A percentile compares a stretch with the other conserved stretches of the same genome.
Conservation (phyloP, 2,888 invertebrate species). For the Cylindroiulus punctatus region DNA sequence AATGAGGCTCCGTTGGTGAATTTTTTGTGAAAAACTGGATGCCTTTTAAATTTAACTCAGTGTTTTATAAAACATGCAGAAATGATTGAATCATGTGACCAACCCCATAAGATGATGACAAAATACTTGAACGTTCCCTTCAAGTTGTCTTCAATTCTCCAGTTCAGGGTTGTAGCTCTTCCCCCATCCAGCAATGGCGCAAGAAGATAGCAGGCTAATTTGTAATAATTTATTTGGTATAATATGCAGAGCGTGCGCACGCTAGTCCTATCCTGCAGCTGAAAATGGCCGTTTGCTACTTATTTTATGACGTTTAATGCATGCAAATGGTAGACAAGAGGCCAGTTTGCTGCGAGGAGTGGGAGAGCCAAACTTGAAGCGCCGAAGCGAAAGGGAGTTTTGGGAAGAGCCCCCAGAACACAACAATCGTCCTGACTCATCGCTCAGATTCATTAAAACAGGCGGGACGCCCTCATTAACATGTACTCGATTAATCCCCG, state of each 20-base stretch:
- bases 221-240: background rate
- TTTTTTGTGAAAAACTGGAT: too few relatives aligned
- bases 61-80: too few relatives aligned
- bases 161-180: background rate
- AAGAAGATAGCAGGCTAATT: slow-evolving; percentile 3
- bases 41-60: too few relatives aligned
- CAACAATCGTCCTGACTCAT: slow-evolving; percentile 35
- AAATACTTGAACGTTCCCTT: too few relatives aligned
- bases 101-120: too few relatives aligned
- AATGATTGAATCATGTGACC: too few relatives aligned
- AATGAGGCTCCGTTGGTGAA: too few relatives aligned
- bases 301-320: slow-evolving; percentile 35
- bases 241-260: background rate
- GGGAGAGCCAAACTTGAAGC: background rate
- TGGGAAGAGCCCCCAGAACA: background rate
- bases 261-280: background rate
- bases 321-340: slow-evolving; percentile 40
- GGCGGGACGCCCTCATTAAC: slow-evolving; percentile 43
- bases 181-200: background rate
- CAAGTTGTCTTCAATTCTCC: too few relatives aligned
- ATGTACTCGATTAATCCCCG: slow-evolving; percentile 33
- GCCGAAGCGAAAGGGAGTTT: background rate
- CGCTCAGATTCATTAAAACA: slow-evolving; percentile 43
- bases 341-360: slow-evolving; percentile 5
- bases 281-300: slow-evolving; percentile 34